Base-by-base conservation (phyloP, 2,797 vertebrate genomes). In the Echeneis naucrates region DNA sequence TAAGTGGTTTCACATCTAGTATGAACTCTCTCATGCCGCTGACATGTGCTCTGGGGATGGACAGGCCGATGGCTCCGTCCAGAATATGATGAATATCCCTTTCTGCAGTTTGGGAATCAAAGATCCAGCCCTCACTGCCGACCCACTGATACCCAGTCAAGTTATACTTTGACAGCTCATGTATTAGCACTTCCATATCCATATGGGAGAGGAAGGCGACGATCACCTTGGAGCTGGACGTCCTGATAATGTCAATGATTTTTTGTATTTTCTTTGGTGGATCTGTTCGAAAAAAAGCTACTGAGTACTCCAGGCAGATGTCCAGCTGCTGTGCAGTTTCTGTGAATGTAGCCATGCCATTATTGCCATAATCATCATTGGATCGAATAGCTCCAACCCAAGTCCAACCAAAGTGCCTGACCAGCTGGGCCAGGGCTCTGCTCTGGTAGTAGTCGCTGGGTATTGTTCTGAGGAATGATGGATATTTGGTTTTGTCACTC, bases 91-190 rank as follows among this genome's bases (percentile, higher is more conserved):
- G 67, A 0, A 16, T 68, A 30, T 92, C 6, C 38, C 30, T 68
- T 83, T 53, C 69, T 88, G 23, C 85, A 5, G 17, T 37, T 40
- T 44, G 87, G 40, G 92, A 91, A 71, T 94, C 94, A 0, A 89
- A 38, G 78, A 95, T 93, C 94, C 95, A 95, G 16, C 94, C 92
- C 8, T 95, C 94, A 54, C 93, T 95, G 62, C 94, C 94, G 2
- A 95, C 83, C 91, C 88, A 94, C 79, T 95, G 95, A 66, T 91
- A 92, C 27, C 87, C 83, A 51, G 88, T 90, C 19, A 92, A 87
- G 53, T 92, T 90, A 47, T 78, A 72, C 0, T 5, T 21, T n/a
- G 90, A 35, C 53, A 93, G 54, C 88, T 95, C 94, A 74, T 93
- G 92, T 30, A 94, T 83, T n/a, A 95, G 92, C 56, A 93, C 92